phyloP scores from a whole-genome alignment of 2,113 vertebrate species.

The Octodon degus region DNA sequence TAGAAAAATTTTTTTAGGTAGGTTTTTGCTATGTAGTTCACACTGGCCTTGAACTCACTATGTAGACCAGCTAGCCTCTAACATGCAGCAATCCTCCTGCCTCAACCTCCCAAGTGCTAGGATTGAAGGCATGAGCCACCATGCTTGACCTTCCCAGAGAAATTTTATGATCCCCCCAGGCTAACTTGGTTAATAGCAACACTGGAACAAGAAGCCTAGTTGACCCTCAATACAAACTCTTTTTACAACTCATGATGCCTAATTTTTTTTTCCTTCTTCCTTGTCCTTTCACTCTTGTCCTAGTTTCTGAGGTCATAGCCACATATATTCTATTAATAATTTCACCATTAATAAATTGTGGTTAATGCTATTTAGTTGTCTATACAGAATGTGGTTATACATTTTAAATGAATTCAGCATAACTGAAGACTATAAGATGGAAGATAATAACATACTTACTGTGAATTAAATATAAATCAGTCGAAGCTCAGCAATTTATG shows the following conservation, averaged over 20 bases:
- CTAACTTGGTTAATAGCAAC: slow-evolving; percentile 17
- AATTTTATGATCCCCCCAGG: neutral
- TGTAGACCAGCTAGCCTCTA: neutral
- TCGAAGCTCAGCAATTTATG: slow-evolving; percentile 29
- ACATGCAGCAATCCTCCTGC: neutral
- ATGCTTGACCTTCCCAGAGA: neutral
- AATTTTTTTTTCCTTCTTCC: slow-evolving; percentile 7
- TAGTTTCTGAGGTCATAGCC: neutral
- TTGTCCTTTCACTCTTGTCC: neutral
- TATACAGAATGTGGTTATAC: neutral
- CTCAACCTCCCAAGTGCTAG: neutral
- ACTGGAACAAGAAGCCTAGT: neutral
- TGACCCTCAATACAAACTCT: neutral
- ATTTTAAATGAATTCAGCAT: slow-evolving; percentile 53
- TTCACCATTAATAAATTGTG: slow-evolving; percentile 30
- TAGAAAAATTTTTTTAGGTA: neutral
- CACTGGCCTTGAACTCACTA: neutral
- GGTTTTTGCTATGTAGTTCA: neutral
- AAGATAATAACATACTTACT: slow-evolving; percentile 7
- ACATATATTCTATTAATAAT: slow-evolving; percentile 40
- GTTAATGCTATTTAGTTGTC: slow-evolving; percentile 24
- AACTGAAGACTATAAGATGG: neutral
- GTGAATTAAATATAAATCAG: slow-evolving; percentile 57
- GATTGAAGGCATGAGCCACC: neutral
- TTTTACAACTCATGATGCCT: neutral